Base-by-base conservation (phyloP, 2,888 invertebrate genomes). In the Thysanoteuthis rhombus region DNA sequence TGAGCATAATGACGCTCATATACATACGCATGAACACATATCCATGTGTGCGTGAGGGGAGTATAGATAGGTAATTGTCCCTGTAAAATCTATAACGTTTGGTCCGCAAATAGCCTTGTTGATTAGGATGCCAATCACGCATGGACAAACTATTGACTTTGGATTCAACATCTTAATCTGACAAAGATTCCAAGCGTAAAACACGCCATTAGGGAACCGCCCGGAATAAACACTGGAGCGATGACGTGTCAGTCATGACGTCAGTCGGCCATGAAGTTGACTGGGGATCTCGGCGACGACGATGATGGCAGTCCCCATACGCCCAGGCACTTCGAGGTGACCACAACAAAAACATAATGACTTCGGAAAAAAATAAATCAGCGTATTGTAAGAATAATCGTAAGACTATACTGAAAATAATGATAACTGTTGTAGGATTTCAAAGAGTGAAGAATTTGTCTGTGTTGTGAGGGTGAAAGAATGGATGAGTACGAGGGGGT, bases 241-340 rank as follows among this genome's bases (percentile, higher is more conserved):
- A 75, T 75, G 75, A 75, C 75, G 75, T 75, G 75, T 75, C 75
- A 75, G n/a, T 75, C 75, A 75, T 75, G 75, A 75, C 75, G n/a
- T 36, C 75, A 36, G 4, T 75, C 75, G 75, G 75, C 75, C 75
- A 75, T 75, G 75, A 75, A 75, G n/a, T 75, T 36, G 12, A 75
- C n/a, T n/a, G n/a, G 36, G 16, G 19, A n/a, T 8, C 32, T 0
- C 36, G 75, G 19, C 75, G 75, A 75, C n/a, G 75, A 36, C n/a
- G n/a, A 75, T 1, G 75, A 75, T 8, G 32, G n/a, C 75, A 10
- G n/a, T 3, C 6, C 8, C n/a, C 1, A 36, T 36, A 75, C 10
- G 12, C n/a, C n/a, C n/a, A n/a, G n/a, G n/a, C n/a, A n/a, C 58
- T 28, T 58, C 25, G 25, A 58, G 42, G 42, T 42, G 42, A 42